Evolutionary conservation across 2,888 invertebrate genomes (phyloP).

Genomic region (Chrysolina americana): DNA sequence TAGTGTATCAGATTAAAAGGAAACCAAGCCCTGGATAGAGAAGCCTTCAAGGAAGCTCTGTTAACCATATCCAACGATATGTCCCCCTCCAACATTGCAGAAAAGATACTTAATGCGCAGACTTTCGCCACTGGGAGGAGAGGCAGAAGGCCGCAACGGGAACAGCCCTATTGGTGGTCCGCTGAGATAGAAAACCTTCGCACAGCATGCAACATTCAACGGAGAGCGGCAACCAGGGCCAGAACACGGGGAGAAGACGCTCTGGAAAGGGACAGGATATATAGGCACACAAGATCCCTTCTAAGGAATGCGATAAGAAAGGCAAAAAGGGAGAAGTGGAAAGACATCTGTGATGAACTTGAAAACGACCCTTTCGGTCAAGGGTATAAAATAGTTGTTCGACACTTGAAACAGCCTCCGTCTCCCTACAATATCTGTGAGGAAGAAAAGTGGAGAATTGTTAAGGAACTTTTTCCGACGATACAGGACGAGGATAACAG

Average conservation of each 20-base stretch:
- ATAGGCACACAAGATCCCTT: neutral
- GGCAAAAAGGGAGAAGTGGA: neutral
- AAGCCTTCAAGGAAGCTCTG: neutral
- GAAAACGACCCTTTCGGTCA: slow-evolving; percentile 1
- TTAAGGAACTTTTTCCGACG: neutral
- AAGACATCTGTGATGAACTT: slow-evolving; percentile 3
- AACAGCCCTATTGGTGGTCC: slow-evolving; percentile 17
- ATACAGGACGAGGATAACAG: neutral
- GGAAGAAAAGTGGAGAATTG: neutral
- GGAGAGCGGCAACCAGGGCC: neutral
- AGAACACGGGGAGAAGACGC: neutral
- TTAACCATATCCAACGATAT: neutral
- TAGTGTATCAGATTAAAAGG: neutral
- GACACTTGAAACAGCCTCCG: neutral
- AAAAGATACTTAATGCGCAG: neutral
- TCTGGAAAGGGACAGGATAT: neutral
- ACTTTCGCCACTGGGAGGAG: neutral
- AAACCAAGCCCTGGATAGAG: neutral
- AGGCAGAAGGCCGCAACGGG: too few relatives aligned
- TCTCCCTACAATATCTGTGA: slow-evolving; percentile 3
- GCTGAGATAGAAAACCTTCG: neutral
- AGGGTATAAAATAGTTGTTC: neutral
- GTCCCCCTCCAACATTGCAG: neutral
- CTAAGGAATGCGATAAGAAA: neutral
- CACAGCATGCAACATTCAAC: neutral